Evolutionary conservation across 2,888 invertebrate species (phyloP).

Genomic region (Tillus elongatus): DNA sequence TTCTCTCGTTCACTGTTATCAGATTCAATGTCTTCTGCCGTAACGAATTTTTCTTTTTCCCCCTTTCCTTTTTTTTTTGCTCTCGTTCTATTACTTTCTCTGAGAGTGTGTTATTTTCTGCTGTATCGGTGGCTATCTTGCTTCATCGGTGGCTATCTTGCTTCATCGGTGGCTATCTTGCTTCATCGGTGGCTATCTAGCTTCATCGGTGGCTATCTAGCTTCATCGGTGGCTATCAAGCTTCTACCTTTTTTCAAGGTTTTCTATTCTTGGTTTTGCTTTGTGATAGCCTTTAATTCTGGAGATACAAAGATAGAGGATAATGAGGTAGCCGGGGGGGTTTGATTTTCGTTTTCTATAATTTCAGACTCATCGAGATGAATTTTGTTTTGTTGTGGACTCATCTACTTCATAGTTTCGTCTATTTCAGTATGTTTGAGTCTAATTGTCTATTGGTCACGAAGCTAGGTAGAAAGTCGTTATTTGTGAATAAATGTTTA

Average conservation of each 20-base stretch:
- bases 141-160: no score
- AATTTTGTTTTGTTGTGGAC: neutral
- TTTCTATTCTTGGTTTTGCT: conserved; percentile 1
- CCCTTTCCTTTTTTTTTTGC: neutral
- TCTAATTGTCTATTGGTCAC: conserved; percentile 1
- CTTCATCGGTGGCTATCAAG: no score
- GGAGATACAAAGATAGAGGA: neutral
- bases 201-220: no score
- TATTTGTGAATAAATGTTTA: neutral
- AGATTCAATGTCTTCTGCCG: neutral
- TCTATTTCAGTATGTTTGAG: neutral
- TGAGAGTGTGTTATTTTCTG: neutral
- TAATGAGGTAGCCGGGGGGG: no score
- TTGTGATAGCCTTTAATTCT: neutral
- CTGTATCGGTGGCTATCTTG: conserved; percentile 1
- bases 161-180: no score
- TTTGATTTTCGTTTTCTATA: no score
- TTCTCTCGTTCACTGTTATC: neutral
- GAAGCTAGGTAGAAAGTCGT: conserved; percentile 3
- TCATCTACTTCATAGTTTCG: neutral
- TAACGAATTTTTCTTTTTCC: neutral
- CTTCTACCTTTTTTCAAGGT: conserved; percentile 2
- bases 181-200: no score
- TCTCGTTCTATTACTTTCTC: neutral
- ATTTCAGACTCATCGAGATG: neutral